phyloP scores from a whole-genome alignment of 1,140 invertebrate species.

The Babylonia areolata region DNA sequence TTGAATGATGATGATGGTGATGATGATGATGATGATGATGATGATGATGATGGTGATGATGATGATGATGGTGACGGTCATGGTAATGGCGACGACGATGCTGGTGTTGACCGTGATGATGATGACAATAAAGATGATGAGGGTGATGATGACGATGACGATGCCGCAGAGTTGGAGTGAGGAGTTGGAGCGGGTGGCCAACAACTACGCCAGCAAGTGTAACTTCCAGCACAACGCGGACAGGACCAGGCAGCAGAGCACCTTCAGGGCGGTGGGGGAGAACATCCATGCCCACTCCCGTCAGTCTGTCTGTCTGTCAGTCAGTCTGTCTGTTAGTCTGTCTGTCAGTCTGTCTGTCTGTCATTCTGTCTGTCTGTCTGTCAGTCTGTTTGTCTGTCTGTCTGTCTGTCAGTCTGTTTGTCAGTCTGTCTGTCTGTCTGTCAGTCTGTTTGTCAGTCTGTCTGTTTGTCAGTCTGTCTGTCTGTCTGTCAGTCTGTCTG shows the following conservation, averaged over 20 bases:
- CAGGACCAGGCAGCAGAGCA: background rate
- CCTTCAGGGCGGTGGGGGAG: background rate
- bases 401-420: background rate
- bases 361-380: background rate
- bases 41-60: no score
- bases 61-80: no score
- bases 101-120: no score
- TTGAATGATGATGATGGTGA: no score
- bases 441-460: background rate
- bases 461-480: no score
- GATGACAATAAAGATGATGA: no score
- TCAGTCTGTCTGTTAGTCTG: background rate
- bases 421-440: background rate
- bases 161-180: background rate
- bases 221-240: background rate
- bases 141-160: no score
- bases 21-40: no score
- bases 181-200: background rate
- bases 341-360: background rate
- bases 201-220: background rate
- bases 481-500: background rate
- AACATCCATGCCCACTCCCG: background rate
- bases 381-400: background rate
- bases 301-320: background rate
- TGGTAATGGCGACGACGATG: no score